phyloP scores from a whole-genome alignment of 2,888 invertebrate genomes.

The Caenorhabditis sp. region DNA sequence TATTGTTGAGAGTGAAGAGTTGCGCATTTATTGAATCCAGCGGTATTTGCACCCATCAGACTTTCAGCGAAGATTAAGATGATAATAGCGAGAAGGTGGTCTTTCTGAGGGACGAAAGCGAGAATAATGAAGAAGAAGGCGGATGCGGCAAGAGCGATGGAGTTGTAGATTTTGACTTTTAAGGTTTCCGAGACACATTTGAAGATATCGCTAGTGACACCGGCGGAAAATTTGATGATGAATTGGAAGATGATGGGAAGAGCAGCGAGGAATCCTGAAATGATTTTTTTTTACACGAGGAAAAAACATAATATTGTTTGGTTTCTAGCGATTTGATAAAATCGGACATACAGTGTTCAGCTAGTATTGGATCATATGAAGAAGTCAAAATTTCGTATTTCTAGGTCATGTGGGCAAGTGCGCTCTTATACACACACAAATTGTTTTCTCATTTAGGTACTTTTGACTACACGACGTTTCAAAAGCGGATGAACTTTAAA shows the following conservation, averaged over 20 bases:
- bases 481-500: too few relatives aligned
- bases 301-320: background rate
- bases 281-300: background rate
- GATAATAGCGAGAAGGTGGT: constrained; percentile 37
- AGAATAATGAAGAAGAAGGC: constrained; percentile 43
- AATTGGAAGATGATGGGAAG: constrained; percentile 52
- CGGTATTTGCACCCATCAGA: constrained; percentile 49
- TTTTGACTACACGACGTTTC: too few relatives aligned
- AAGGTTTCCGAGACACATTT: constrained; percentile 37
- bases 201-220: constrained; percentile 35
- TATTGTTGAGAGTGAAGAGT: constrained; percentile 49
- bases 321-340: too few relatives aligned
- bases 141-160: constrained; percentile 39
- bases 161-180: constrained; percentile 42
- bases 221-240: constrained; percentile 34
- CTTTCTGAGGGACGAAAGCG: constrained; percentile 40
- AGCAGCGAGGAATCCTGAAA: constrained; percentile 44
- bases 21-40: constrained; percentile 54
- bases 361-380: too few relatives aligned
- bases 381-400: too few relatives aligned
- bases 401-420: too few relatives aligned
- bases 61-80: constrained; percentile 50
- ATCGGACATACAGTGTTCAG: too few relatives aligned
- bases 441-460: too few relatives aligned
- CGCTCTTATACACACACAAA: too few relatives aligned